phyloP scores from a whole-genome alignment of 1,140 invertebrate species.

The Nilaparvata lugens region DNA sequence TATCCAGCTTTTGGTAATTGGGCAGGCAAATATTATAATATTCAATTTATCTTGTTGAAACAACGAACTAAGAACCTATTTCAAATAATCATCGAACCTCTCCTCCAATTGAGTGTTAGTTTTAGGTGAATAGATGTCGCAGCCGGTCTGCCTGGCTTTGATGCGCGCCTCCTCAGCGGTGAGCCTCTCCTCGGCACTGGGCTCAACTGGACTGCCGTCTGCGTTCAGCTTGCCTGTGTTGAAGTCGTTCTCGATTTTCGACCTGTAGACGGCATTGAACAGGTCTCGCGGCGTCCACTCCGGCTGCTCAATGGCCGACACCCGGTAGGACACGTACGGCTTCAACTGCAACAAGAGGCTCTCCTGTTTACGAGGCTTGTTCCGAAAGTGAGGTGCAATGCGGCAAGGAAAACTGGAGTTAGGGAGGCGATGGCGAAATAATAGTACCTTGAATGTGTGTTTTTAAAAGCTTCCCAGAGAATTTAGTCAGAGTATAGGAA shows the following conservation, averaged over 20 bases:
- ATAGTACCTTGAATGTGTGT: too few relatives aligned
- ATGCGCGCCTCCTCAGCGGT: conserved; percentile 58
- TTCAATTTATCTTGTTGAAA: too few relatives aligned
- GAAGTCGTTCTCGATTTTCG: conserved; percentile 72
- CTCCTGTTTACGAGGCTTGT: too few relatives aligned
- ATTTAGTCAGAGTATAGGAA: too few relatives aligned
- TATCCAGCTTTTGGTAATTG: conserved; percentile 38
- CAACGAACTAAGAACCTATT: too few relatives aligned
- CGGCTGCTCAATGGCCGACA: conserved; percentile 58
- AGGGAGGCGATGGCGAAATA: too few relatives aligned
- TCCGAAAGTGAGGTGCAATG: too few relatives aligned
- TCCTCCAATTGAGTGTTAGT: conserved; percentile 12
- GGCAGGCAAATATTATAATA: too few relatives aligned
- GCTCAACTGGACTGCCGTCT: conserved; percentile 56
- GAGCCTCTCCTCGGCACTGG: conserved; percentile 59
- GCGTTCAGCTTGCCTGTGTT: conserved; percentile 56
- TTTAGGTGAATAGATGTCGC: conserved; percentile 54
- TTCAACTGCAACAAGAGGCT: conserved; percentile 53
- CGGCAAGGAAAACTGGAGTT: too few relatives aligned
- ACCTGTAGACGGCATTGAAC: conserved; percentile 71
- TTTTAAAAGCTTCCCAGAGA: too few relatives aligned
- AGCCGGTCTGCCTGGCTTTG: conserved; percentile 60
- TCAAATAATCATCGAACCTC: neutral
- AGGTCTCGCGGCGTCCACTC: conserved; percentile 77
- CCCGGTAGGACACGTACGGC: conserved; percentile 86